These are phyloP conservation scores for Alloplasta piceator DNA, from an alignment of 2,888 invertebrate species.

Conservation along the genomic window DNA sequence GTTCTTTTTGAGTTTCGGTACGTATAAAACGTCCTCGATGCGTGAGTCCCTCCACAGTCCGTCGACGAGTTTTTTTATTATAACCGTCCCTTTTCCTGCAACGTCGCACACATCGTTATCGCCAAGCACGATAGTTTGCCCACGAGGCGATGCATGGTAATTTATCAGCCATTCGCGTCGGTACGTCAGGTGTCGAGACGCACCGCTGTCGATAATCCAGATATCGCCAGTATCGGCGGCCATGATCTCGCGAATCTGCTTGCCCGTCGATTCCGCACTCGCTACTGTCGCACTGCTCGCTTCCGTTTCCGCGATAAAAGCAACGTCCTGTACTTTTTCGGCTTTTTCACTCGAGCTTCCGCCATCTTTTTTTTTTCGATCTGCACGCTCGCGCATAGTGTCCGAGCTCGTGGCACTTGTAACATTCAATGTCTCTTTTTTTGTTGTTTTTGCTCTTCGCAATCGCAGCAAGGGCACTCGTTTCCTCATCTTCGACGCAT, in stretches of 20 bases:
- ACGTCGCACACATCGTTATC: slow-evolving; percentile 12
- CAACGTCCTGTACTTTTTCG: no score
- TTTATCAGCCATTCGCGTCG: slow-evolving; percentile 5
- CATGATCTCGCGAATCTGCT: no score
- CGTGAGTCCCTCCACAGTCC: not conserved
- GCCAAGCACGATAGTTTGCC: not conserved
- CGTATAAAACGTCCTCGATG: not conserved
- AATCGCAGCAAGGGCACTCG: not conserved
- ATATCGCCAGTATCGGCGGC: not conserved
- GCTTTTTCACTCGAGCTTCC: no score
- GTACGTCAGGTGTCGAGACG: slow-evolving; percentile 12
- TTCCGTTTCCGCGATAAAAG: no score
- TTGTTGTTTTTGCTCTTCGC: not conserved
- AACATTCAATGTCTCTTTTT: not conserved
- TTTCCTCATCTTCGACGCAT: slow-evolving; percentile 6
- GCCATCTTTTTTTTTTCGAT: not conserved
- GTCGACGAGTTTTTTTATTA: not conserved
- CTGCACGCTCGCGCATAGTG: not conserved
- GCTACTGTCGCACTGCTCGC: no score
- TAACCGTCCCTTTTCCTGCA: not conserved
- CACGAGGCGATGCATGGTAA: not conserved
- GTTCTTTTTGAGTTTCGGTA: no score
- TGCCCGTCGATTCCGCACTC: no score
- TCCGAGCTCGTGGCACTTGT: not conserved
- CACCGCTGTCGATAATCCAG: slow-evolving; percentile 15